phyloP scores from a whole-genome alignment of 2,888 invertebrate genomes.

The Ashinkailepas kermadecensis region DNA sequence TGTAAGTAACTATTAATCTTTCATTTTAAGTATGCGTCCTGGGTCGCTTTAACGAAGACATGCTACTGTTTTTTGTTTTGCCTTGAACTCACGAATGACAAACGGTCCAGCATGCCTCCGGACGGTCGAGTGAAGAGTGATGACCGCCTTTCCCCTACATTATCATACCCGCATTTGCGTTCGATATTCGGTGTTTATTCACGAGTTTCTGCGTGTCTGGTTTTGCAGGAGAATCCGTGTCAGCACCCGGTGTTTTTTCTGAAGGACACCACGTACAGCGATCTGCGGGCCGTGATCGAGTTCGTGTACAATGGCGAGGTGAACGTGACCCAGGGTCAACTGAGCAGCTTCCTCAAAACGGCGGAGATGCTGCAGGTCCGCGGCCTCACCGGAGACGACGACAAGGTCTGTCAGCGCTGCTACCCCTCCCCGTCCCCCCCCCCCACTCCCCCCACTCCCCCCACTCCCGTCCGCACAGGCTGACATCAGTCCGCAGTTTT shows the following conservation, averaged over 20 bases:
- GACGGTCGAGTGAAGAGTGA: too few species aligned
- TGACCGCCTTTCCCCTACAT: too few species aligned
- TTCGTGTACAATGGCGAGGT: constrained; percentile 35
- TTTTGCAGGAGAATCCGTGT: constrained; percentile 33
- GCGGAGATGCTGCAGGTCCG: constrained; percentile 34
- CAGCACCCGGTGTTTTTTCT: constrained; percentile 34
- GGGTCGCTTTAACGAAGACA: too few species aligned
- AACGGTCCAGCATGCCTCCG: too few species aligned
- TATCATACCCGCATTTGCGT: too few species aligned
- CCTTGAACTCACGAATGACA: too few species aligned
- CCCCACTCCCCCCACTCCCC: neutral
- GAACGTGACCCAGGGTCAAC: constrained; percentile 33
- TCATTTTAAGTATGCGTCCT: too few species aligned
- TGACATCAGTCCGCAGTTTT: too few species aligned
- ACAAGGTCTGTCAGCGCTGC: neutral
- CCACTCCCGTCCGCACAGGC: too few species aligned
- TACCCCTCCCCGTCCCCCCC: neutral
- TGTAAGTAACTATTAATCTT: too few species aligned
- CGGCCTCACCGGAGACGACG: constrained; percentile 31
- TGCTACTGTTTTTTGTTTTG: too few species aligned
- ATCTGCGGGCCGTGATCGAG: constrained; percentile 32
- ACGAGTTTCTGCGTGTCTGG: neutral
- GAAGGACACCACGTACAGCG: constrained; percentile 33
- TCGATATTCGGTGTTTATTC: too few species aligned
- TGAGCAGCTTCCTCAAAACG: constrained; percentile 34